These are phyloP conservation scores for Globodera rostochiensis DNA, from an alignment of 1,140 invertebrate genomes.

Conservation along the genomic window DNA sequence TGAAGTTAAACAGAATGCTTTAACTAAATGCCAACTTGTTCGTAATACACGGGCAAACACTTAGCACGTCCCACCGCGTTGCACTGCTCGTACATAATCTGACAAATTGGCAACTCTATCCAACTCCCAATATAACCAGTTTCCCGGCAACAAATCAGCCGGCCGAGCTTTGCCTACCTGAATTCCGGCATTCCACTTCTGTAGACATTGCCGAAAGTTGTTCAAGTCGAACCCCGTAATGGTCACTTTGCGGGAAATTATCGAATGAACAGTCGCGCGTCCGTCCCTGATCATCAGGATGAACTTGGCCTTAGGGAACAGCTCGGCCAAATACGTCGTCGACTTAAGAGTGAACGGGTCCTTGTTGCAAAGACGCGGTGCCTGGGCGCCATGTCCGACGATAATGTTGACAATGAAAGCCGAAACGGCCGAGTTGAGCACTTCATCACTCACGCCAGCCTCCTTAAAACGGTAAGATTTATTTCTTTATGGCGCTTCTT, in stretches of 20 bases:
- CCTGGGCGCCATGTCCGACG: conserved; percentile 88
- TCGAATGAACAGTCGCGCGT: conserved; percentile 93
- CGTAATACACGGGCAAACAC: conserved; percentile 91
- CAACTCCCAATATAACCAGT: neutral
- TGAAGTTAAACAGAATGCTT: neutral
- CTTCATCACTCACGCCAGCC: conserved; percentile 87
- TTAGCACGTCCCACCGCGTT: conserved; percentile 75
- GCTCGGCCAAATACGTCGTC: conserved; percentile 75
- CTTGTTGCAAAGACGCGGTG: conserved; percentile 89
- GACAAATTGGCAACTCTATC: neutral
- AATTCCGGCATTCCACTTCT: conserved; percentile 94
- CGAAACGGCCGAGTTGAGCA: conserved; percentile 89
- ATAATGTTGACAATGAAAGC: conserved; percentile 92
- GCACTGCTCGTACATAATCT: conserved; percentile 44
- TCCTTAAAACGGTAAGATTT: conserved; percentile 69
- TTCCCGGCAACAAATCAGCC: conserved; percentile 1
- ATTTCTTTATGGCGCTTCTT: no score
- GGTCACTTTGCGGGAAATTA: conserved; percentile 90
- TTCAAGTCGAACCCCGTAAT: conserved; percentile 95
- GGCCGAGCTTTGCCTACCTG: conserved; percentile 69
- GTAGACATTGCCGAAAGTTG: conserved; percentile 87
- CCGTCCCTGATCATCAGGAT: conserved; percentile 97
- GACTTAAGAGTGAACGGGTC: conserved; percentile 96
- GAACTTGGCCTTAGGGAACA: conserved; percentile 83
- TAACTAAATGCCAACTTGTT: conserved; percentile 73